Evolutionary conservation across 2,888 invertebrate genomes (phyloP).

Genomic region (Aspidiotus destructor): DNA sequence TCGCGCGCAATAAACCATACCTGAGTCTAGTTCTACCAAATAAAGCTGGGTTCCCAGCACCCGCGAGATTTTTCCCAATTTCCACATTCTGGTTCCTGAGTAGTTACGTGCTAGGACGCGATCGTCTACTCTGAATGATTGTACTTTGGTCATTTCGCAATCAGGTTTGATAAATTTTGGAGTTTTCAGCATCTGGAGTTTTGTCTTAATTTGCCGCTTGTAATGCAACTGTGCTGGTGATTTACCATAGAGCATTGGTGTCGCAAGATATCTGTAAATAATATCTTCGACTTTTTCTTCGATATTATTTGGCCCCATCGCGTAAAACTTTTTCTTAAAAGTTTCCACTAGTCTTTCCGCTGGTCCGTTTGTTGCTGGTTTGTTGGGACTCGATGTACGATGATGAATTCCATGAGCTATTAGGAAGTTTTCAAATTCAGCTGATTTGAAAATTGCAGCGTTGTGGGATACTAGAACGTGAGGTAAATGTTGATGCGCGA

Average conservation of each 20-base stretch:
- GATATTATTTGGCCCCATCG: too few relatives aligned
- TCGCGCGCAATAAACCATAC: too few relatives aligned
- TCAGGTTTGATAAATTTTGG: too few relatives aligned
- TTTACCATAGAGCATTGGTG: not conserved
- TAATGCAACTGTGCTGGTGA: not conserved
- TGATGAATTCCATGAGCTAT: slow-evolving; percentile 23
- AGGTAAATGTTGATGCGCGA: slow-evolving; percentile 18
- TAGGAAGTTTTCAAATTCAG: slow-evolving; percentile 19
- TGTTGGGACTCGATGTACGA: not conserved
- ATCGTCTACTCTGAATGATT: too few relatives aligned
- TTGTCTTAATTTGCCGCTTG: not conserved
- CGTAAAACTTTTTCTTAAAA: too few relatives aligned
- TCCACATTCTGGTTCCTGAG: too few relatives aligned
- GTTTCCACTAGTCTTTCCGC: not conserved
- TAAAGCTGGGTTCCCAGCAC: too few relatives aligned
- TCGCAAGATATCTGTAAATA: not conserved
- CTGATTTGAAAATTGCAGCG: slow-evolving; percentile 8
- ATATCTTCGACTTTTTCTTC: slow-evolving; percentile 15
- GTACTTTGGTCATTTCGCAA: too few relatives aligned
- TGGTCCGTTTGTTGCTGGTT: not conserved
- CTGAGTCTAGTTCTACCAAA: too few relatives aligned
- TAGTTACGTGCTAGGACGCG: too few relatives aligned
- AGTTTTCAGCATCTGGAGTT: too few relatives aligned
- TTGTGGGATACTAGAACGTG: slow-evolving; percentile 25
- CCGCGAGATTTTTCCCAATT: too few relatives aligned